Percentiles rank a stretch among this genome's conserved stretches.
These are phyloP conservation scores for Lydus trimaculatus DNA, from an alignment of 2,888 invertebrate genomes.

Conservation along the genomic window DNA sequence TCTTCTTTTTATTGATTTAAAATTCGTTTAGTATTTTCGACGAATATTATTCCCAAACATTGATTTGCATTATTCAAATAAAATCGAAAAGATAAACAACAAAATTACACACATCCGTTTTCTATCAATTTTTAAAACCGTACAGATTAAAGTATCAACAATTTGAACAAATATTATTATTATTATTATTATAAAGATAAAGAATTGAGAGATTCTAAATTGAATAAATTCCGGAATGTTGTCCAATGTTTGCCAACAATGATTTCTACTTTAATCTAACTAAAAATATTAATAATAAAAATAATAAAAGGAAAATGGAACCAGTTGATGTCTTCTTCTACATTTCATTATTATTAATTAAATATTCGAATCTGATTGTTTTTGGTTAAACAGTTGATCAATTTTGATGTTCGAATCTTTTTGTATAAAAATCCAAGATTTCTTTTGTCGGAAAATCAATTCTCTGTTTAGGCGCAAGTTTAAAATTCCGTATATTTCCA, in stretches of 20 bases:
- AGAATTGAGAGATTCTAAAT: neutral
- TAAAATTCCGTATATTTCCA: slow-evolving; percentile 9
- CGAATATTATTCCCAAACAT: neutral
- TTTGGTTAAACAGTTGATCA: neutral
- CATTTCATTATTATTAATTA: neutral
- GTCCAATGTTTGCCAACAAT: neutral
- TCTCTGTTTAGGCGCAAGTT: slow-evolving; percentile 4
- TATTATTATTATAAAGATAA: neutral
- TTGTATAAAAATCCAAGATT: neutral
- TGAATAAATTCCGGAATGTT: neutral
- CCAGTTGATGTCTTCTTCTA: neutral
- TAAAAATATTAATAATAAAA: too few relatives aligned
- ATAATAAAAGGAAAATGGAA: neutral
- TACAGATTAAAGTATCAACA: neutral
- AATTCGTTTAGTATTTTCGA: neutral
- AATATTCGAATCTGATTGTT: neutral
- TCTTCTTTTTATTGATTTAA: neutral
- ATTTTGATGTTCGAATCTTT: neutral
- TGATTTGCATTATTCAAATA: slow-evolving; percentile 2
- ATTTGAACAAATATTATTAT: neutral
- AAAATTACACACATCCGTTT: neutral
- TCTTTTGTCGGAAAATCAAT: slow-evolving; percentile 1
- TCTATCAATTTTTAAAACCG: neutral
- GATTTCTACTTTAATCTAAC: neutral
- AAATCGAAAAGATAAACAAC: neutral